Conservation (phyloP, 2,113 vertebrate genomes). For the Chaenogobius annularis region DNA sequence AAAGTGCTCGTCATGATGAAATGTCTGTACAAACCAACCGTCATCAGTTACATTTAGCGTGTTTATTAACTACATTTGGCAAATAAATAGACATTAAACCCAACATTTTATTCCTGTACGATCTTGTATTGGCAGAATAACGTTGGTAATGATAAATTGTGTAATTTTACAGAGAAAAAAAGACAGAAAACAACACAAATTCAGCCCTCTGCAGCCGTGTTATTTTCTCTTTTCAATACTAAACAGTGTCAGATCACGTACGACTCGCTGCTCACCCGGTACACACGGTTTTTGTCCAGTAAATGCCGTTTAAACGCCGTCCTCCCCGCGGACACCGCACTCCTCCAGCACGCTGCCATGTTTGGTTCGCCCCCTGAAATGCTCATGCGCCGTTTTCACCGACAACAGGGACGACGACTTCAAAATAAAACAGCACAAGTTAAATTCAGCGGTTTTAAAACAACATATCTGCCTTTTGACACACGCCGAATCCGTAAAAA, state of each 20-base stretch:
- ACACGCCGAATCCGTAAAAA: not conserved
- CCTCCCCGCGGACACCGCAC: conserved; percentile 55
- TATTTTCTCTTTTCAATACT: not conserved
- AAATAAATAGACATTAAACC: no score
- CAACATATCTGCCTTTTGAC: not conserved
- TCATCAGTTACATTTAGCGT: no score
- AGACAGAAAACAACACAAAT: not conserved
- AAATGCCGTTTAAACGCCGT: conserved; percentile 53
- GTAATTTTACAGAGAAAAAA: not conserved
- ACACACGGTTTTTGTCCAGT: conserved; percentile 37
- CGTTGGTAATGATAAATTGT: not conserved
- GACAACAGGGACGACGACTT: not conserved
- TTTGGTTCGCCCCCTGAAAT: conserved; percentile 45
- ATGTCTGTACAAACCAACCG: not conserved
- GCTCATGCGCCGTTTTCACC: not conserved
- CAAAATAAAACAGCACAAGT: not conserved
- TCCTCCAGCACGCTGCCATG: conserved; percentile 73
- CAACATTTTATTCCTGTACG: no score
- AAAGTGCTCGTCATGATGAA: not conserved
- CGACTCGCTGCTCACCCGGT: conserved; percentile 48
- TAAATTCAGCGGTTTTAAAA: not conserved
- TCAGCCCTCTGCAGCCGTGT: no score
- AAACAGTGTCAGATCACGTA: no score
- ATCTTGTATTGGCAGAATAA: not conserved
- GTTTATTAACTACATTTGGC: no score